Base-by-base conservation (phyloP, 2,113 vertebrate species). In the Amphiprion percula region DNA sequence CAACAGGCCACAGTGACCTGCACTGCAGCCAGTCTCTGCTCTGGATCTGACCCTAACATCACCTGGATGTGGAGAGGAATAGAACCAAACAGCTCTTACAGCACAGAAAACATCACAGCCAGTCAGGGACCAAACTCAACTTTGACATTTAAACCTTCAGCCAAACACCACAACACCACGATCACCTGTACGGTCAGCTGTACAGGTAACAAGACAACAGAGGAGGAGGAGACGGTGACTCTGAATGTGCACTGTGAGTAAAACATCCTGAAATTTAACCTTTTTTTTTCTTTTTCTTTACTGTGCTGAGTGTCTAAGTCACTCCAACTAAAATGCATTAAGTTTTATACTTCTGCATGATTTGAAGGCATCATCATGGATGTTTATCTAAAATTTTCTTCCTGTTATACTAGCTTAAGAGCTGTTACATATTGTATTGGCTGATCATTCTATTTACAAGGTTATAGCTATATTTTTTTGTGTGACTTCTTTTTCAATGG, bases 1-100 rank as follows among this genome's bases (percentile, higher is more conserved):
- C 62, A 74, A 5, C 23, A 58, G 77, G 17, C 74, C 79, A 77
- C 77, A 12, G 60, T 91, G 77, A 88, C 64, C 74, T 91, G 86
- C 79, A 87, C 44, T 26, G 73, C 82, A 63, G 77, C 77, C 7
- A 62, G 66, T 61, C 63, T 77, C 55, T 92, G 91, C 70, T 86
- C 81, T 62, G 77, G 85, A 63, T 77, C 58, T 49, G 41, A 11
- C 11, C 85, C 87, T 17, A 0, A 63, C 0, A 64, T 92, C 59
- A 87, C 37, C 70, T 92, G 85, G 87, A 79, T 1, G 11, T 86
- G 84, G 77, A 72, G 24, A 62, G 24, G 49, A 74, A 28, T 10
- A n/a, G 21, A 2, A 53, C 53, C 12, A n/a, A n/a, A 68, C 1
- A 47, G 10, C 23, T 41, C n/a, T 30, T 14, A 39, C 10, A 33